Percentiles rank a stretch among this genome's conserved stretches.
Evolutionary conservation across 2,888 invertebrate genomes (phyloP).

Genomic region (Podabrus alpinus): DNA sequence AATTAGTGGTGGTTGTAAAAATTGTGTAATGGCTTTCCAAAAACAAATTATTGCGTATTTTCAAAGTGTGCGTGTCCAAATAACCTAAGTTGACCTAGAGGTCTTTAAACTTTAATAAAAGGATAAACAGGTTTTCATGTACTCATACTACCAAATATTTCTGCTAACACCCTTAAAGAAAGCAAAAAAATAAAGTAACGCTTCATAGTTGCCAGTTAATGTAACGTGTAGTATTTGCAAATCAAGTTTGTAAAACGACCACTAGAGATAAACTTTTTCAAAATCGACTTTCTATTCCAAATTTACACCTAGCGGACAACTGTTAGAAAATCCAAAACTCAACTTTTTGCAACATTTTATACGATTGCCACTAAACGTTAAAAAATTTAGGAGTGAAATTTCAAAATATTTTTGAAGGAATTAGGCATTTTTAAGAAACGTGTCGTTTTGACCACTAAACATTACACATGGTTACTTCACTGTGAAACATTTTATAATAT

Average conservation of each 20-base stretch:
- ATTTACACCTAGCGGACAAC: neutral
- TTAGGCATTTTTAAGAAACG: neutral
- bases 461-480: neutral
- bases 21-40: neutral
- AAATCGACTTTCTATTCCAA: neutral
- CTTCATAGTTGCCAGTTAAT: conserved; percentile 18
- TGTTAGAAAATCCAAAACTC: neutral
- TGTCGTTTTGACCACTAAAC: neutral
- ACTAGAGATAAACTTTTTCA: neutral
- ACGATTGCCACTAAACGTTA: neutral
- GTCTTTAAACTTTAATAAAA: conserved; percentile 45
- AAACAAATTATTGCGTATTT: conserved; percentile 9
- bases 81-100: conserved; percentile 41
- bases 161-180: conserved; percentile 35
- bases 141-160: conserved; percentile 34
- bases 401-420: neutral
- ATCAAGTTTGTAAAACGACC: neutral
- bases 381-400: neutral
- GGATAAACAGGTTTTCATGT: conserved; percentile 40
- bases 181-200: conserved; percentile 26
- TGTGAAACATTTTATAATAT: neutral
- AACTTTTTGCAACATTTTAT: neutral
- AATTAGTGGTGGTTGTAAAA: neutral
- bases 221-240: neutral
- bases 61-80: conserved; percentile 34